A percentile compares a stretch with the other conserved stretches of the same genome.
Conservation (phyloP, 1,140 invertebrate species). For the Drosophila insularis region DNA sequence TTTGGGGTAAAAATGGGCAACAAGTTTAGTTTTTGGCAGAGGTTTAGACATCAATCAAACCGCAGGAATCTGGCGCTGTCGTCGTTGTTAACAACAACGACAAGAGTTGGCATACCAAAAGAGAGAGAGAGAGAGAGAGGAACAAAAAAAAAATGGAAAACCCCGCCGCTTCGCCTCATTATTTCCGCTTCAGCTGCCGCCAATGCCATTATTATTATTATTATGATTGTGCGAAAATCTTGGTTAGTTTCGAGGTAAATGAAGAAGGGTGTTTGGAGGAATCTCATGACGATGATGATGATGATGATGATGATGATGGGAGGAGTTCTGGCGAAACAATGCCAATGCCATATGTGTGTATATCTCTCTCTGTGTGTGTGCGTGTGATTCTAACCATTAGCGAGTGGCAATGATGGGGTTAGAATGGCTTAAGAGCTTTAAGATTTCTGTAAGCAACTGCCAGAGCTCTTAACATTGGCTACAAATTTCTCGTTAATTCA, state of each 20-base stretch:
- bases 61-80: constrained; percentile 17
- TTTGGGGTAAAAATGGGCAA: constrained; percentile 1
- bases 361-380: background rate
- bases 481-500: background rate
- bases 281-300: too few species aligned
- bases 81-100: constrained; percentile 11
- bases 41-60: constrained; percentile 19
- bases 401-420: constrained; percentile 12
- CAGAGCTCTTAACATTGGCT: background rate
- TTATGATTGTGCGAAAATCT: constrained; percentile 23
- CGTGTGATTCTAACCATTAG: background rate
- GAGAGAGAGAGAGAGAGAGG: too few species aligned
- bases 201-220: constrained; percentile 22
- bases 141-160: background rate
- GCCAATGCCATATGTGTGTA: background rate
- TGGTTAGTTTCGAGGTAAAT: constrained; percentile 14
- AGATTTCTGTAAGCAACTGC: background rate
- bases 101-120: background rate
- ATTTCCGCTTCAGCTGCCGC: constrained; percentile 13
- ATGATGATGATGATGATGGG: background rate
- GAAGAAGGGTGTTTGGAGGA: background rate
- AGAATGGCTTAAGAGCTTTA: constrained; percentile 17
- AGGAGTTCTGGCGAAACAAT: constrained; percentile 14
- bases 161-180: constrained; percentile 13
- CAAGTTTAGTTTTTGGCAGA: constrained; percentile 7